These are phyloP conservation scores for Monodelphis domestica DNA, from an alignment of 2,797 vertebrate species.

Conservation along the genomic window DNA sequence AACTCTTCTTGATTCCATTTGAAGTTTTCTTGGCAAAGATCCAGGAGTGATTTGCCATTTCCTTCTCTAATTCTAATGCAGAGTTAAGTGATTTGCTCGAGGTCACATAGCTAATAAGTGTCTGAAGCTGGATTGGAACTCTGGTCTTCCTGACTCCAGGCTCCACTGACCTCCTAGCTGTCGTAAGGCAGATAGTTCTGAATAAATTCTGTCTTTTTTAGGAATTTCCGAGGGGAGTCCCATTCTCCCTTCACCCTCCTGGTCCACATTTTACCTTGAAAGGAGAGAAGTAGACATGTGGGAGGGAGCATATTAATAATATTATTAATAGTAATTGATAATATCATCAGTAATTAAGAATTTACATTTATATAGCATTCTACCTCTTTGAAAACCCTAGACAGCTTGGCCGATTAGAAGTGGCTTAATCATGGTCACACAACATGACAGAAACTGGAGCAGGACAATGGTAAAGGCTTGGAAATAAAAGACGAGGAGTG, in stretches of 20 bases:
- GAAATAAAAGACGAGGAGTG: background rate
- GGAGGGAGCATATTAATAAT: background rate
- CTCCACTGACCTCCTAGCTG: too few species aligned
- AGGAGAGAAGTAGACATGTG: background rate
- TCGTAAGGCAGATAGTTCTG: background rate
- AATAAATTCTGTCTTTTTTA: background rate
- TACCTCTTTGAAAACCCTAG: background rate
- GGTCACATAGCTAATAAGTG: too few species aligned
- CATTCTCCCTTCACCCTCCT: background rate
- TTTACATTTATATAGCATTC: background rate
- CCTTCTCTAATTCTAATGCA: too few species aligned
- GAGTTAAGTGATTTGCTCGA: too few species aligned
- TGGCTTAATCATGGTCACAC: background rate
- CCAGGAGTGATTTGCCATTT: too few species aligned
- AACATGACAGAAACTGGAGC: background rate
- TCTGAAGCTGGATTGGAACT: too few species aligned
- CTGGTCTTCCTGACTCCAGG: too few species aligned
- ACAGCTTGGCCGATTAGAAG: background rate
- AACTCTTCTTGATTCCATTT: too few species aligned
- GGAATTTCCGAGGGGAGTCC: background rate
- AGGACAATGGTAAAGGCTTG: background rate
- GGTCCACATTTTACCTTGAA: background rate
- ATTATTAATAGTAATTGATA: background rate
- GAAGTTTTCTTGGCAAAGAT: too few species aligned
- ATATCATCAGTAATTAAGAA: background rate